These are phyloP conservation scores for Onychorhynchus coronatus DNA, from an alignment of 2,113 vertebrate species.

Conservation along the genomic window DNA sequence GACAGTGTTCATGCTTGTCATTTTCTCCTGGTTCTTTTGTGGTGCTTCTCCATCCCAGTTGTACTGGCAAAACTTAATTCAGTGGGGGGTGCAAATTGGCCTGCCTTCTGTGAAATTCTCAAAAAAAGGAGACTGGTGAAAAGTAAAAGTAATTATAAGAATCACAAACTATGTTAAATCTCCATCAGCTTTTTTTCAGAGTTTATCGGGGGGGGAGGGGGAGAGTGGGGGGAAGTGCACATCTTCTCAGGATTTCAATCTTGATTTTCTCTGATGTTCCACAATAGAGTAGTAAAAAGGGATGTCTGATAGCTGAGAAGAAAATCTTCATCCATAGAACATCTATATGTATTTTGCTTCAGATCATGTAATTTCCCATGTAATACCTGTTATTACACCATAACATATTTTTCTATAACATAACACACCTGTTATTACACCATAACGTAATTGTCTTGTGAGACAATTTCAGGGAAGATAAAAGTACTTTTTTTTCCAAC, in stretches of 20 bases:
- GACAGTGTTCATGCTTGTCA: background rate
- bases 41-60: background rate
- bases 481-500: background rate
- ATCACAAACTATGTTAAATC: background rate
- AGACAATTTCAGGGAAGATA: background rate
- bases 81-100: fast-evolving
- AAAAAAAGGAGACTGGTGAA: background rate
- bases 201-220: background rate
- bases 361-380: background rate
- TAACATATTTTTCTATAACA: background rate
- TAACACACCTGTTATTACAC: background rate
- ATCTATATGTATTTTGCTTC: background rate
- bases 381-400: background rate
- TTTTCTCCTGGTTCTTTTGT: background rate
- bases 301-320: background rate
- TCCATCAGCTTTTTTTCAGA: background rate
- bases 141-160: background rate
- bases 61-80: background rate
- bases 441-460: background rate
- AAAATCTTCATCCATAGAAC: background rate
- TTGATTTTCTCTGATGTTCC: background rate
- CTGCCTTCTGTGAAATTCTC: background rate
- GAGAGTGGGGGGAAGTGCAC: background rate
- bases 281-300: background rate
- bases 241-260: background rate